Conservation (phyloP, 2,888 invertebrate species). For the Clostera curtula region DNA sequence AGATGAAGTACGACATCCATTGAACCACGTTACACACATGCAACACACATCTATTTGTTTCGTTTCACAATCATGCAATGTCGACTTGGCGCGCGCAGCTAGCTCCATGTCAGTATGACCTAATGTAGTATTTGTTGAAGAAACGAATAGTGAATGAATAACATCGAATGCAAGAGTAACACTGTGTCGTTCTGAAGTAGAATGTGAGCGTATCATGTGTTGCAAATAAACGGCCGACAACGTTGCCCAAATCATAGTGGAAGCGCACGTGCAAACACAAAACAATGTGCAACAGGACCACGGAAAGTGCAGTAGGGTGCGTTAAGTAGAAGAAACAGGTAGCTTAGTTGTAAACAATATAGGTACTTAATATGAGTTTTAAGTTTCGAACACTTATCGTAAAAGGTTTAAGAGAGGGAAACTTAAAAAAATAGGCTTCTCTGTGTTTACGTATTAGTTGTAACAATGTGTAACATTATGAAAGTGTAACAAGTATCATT, state of each 20-base stretch:
- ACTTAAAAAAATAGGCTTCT: conserved; percentile 59
- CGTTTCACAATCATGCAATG: conserved; percentile 69
- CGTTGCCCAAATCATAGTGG: conserved; percentile 41
- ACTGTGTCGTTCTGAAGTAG: conserved; percentile 52
- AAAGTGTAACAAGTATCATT: conserved; percentile 62
- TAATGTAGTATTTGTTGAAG: conserved; percentile 45
- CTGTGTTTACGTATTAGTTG: conserved; percentile 56
- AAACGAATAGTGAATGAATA: conserved; percentile 43
- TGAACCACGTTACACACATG: conserved; percentile 66
- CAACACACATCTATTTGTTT: conserved; percentile 69
- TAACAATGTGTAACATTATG: conserved; percentile 66
- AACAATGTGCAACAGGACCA: conserved; percentile 57
- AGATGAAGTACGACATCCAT: conserved; percentile 72
- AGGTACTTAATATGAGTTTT: conserved; percentile 24
- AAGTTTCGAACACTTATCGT: conserved; percentile 35
- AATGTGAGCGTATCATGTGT: conserved; percentile 49
- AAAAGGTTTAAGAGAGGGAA: conserved; percentile 46
- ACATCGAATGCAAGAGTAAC: conserved; percentile 57
- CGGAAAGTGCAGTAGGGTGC: conserved; percentile 49
- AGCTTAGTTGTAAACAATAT: conserved; percentile 24
- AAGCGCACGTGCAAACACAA: conserved; percentile 61
- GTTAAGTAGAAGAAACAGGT: conserved; percentile 17
- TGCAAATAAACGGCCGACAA: conserved; percentile 32
- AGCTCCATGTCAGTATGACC: conserved; percentile 31
- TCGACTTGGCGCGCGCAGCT: conserved; percentile 37